Percentiles rank a stretch among this genome's conserved stretches.
Conservation (phyloP, 2,797 vertebrate genomes). For the Pyrocephalus nanus region DNA sequence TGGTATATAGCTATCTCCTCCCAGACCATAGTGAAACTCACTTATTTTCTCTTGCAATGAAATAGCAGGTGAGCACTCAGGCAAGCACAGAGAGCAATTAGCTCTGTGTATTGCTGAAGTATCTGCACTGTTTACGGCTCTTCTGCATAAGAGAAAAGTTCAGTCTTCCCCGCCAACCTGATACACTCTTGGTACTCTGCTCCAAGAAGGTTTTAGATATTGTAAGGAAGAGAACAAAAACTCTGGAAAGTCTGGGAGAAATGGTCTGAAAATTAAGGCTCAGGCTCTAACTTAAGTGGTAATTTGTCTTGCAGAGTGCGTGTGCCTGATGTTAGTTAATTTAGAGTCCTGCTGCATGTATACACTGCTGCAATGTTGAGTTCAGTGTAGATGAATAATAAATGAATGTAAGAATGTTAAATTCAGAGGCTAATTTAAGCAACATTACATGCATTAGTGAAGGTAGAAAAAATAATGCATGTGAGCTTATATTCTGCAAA, state of each 20-base stretch:
- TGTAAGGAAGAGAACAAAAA: background rate
- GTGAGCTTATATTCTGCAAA: background rate
- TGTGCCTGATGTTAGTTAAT: background rate
- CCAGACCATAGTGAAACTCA: background rate
- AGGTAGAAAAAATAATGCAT: background rate
- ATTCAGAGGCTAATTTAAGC: background rate
- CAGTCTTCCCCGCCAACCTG: background rate
- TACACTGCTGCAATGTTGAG: background rate
- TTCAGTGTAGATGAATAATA: background rate
- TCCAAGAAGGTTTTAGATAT: background rate
- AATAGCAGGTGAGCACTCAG: background rate
- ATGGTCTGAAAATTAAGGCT: background rate
- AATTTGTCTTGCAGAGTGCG: background rate
- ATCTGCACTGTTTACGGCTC: background rate
- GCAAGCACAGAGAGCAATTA: background rate
- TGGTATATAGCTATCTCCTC: background rate
- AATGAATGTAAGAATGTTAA: background rate
- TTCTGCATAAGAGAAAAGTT: background rate
- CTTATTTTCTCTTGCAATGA: background rate
- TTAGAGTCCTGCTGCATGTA: background rate
- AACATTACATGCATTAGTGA: background rate
- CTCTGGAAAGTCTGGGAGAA: background rate
- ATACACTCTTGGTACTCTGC: background rate
- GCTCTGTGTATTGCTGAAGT: background rate
- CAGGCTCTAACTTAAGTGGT: background rate